Evolutionary conservation across 2,113 vertebrate genomes (phyloP).

Genomic region (rat (Rattus norvegicus)): DNA sequence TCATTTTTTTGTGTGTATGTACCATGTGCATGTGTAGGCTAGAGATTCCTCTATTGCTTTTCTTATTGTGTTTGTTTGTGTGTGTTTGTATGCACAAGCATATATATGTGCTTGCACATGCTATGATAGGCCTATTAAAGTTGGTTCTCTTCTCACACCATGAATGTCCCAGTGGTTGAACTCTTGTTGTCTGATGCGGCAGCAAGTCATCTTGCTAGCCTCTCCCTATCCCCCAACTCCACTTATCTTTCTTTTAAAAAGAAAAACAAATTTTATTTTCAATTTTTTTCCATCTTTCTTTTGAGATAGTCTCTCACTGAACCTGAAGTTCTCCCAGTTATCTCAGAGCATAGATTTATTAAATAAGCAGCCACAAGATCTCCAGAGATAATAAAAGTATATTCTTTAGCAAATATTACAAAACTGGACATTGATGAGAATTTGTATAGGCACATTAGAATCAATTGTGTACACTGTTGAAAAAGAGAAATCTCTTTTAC

Average conservation of each 20-base stretch:
- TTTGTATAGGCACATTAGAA: not conserved
- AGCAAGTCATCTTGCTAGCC: not conserved
- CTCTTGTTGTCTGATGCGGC: not conserved
- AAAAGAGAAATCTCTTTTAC: not conserved
- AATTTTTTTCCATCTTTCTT: not conserved
- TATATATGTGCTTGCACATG: not conserved
- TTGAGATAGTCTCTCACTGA: not conserved
- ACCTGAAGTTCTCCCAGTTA: not conserved
- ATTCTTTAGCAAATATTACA: not conserved
- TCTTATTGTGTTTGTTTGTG: not conserved
- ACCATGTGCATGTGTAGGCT: not conserved
- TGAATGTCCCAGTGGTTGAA: too few species aligned
- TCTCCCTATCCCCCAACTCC: too few species aligned
- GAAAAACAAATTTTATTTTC: not conserved
- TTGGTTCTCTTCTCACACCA: not conserved
- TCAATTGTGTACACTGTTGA: not conserved
- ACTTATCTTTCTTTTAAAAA: not conserved
- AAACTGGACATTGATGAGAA: not conserved
- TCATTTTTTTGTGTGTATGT: not conserved
- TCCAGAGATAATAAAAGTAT: not conserved
- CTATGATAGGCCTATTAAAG: not conserved
- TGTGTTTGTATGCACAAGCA: too few species aligned
- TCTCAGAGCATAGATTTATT: not conserved
- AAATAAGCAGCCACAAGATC: not conserved
- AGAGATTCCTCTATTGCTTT: not conserved